phyloP scores from a whole-genome alignment of 2,797 vertebrate species.

The Crossoptilon crossoptilon region DNA sequence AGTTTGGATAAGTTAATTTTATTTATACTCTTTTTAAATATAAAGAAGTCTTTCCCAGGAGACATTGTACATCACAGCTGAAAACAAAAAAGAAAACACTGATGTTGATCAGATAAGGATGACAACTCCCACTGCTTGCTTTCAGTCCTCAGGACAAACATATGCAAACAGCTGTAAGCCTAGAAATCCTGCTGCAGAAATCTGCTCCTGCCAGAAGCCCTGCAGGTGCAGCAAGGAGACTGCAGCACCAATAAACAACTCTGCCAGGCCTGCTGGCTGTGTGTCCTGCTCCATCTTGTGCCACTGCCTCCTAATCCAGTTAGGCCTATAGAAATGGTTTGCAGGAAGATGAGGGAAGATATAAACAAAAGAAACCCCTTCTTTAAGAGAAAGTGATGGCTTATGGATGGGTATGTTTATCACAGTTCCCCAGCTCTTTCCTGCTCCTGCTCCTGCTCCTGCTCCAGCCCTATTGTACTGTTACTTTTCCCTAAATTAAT shows the following conservation, averaged over 20 bases:
- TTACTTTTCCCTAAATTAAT: neutral
- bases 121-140: fast-evolving
- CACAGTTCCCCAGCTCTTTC: neutral
- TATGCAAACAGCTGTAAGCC: neutral
- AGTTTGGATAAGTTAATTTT: neutral
- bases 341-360: neutral
- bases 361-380: neutral
- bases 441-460: neutral
- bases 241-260: neutral
- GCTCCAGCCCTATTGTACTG: neutral
- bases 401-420: neutral
- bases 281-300: neutral
- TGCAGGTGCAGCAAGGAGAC: neutral
- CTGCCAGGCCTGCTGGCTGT: neutral
- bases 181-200: constrained; percentile 5
- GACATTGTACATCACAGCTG: neutral
- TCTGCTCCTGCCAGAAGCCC: neutral
- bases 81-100: neutral
- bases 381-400: neutral
- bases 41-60: neutral
- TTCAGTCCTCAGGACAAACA: neutral
- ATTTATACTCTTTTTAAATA: neutral
- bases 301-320: neutral
- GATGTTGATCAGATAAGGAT: neutral
- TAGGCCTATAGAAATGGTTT: neutral